phyloP scores from a whole-genome alignment of 2,888 invertebrate species.

The Vesta saturnalis region DNA sequence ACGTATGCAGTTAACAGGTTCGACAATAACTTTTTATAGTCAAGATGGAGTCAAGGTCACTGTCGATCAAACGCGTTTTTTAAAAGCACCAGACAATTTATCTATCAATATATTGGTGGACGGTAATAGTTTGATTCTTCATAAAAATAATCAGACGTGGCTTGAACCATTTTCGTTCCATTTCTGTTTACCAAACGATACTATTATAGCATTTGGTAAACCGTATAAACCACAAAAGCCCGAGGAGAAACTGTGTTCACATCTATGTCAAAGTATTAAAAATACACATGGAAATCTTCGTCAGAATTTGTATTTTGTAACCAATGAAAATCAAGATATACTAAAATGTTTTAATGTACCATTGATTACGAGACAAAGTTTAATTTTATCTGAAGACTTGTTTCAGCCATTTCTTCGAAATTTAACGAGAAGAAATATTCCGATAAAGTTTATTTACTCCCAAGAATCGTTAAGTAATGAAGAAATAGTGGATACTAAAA shows the following conservation, averaged over 20 bases:
- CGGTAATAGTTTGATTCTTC: conserved; percentile 22
- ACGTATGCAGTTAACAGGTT: conserved; percentile 27
- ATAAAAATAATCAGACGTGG: conserved; percentile 7
- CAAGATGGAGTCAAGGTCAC: conserved; percentile 32
- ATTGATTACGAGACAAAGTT: conserved; percentile 17
- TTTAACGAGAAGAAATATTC: conserved; percentile 12
- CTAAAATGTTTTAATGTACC: conserved; percentile 30
- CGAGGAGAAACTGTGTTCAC: conserved; percentile 23
- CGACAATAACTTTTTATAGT: conserved; percentile 27
- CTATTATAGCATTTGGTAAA: conserved; percentile 35
- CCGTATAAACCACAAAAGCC: conserved; percentile 7
- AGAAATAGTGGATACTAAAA: conserved; percentile 4
- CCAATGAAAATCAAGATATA: conserved; percentile 20
- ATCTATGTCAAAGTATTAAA: conserved; percentile 23
- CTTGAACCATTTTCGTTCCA: conserved; percentile 33
- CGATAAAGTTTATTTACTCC: neutral
- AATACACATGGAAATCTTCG: conserved; percentile 9
- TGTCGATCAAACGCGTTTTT: conserved; percentile 25
- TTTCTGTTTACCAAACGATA: conserved; percentile 26
- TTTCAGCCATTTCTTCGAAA: conserved; percentile 26
- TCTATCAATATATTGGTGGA: conserved; percentile 14
- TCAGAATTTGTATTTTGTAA: conserved; percentile 30
- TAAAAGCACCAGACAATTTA: conserved; percentile 6
- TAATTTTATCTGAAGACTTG: conserved; percentile 28
- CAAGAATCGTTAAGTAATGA: neutral